Base-by-base conservation (phyloP, 2,888 invertebrate species). In the Scaptomyza flava region DNA sequence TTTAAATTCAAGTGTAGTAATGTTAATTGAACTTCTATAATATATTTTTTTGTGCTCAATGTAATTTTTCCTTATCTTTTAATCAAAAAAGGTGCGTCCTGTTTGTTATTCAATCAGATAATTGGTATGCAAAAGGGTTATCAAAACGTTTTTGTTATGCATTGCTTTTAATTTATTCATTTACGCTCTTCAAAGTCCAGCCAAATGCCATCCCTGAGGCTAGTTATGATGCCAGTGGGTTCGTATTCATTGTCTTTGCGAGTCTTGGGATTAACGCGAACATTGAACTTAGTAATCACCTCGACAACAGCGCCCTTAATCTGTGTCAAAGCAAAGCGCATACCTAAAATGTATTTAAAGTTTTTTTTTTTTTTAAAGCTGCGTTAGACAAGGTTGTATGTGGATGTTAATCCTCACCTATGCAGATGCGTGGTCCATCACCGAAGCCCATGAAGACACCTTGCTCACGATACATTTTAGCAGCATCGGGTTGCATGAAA, bases 361-460 rank as follows among this genome's bases (percentile, higher is more conserved):
- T 34, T 38, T 2, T 12, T 27, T 50, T 34, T 38, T 2, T 12
- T 27, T 50, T 12, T 9, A 6, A n/a, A 4, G 0, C 3, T 6
- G 30, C 1, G 2, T 9, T 20, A 38, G 2, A 5, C 23, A 33
- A 0, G 23, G 17, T 23, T 17, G 11, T 3, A 31, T 20, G 12
- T 31, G 20, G 8, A n/a, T 4, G 6, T 30, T 4, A 0, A n/a
- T 7, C 3, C 11, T 33, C 0, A 90, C 91, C 92, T 51, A 91
- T 73, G 62, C 91, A 92, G 7, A 86, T 59, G 52, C 91, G 83
- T 0, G 91, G 92, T 3, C 91, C 92, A 73, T 92, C 90, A 1
- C 91, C 90, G 45, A 91, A 92, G 2, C 82, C 87, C 48, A 87
- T 77, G 43, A 77, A 91, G 0, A 81, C 77, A 5, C 91, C 91